Evolutionary conservation across 2,888 invertebrate species (phyloP).

Genomic region (Linhomoeus sp.): DNA sequence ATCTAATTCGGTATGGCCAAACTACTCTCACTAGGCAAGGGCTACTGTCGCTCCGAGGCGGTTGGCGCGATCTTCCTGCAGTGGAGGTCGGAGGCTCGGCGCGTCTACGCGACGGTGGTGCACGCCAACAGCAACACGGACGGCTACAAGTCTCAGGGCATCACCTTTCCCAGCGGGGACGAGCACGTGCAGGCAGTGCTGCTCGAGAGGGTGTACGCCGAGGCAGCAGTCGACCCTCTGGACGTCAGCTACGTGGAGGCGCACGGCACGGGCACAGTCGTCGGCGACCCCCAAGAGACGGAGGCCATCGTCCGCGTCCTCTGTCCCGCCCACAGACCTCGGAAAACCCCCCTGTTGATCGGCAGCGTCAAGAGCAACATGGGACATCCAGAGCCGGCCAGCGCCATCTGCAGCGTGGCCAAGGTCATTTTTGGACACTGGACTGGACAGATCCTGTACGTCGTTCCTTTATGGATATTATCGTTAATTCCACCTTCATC

Average conservation of each 20-base stretch:
- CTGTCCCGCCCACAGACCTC: conserved; percentile 39
- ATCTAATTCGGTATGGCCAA: no score
- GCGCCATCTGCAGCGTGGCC: conserved; percentile 15
- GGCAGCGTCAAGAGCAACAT: conserved; percentile 95
- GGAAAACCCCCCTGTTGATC: conserved; percentile 41
- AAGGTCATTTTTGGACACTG: background rate
- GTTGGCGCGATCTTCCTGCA: conserved; percentile 6
- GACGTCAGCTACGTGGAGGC: conserved; percentile 80
- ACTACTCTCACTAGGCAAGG: no score
- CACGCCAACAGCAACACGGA: conserved; percentile 72
- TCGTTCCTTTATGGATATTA: no score
- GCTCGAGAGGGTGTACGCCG: conserved; percentile 34
- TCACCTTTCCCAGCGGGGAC: conserved; percentile 38
- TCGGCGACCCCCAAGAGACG: conserved; percentile 89
- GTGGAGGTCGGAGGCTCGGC: background rate
- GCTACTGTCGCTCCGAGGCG: conserved; percentile 7
- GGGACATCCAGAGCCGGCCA: conserved; percentile 73
- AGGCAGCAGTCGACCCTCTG: conserved; percentile 44
- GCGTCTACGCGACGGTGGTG: conserved; percentile 30
- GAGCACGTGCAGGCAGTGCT: no score
- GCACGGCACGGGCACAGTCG: conserved; percentile 52
- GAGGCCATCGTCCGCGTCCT: conserved; percentile 79
- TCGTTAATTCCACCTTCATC: background rate
- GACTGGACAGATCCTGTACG: no score
- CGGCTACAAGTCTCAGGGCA: conserved; percentile 66